phyloP scores from a whole-genome alignment of 2,888 invertebrate species.

The Drosophila nr. perissopoda region DNA sequence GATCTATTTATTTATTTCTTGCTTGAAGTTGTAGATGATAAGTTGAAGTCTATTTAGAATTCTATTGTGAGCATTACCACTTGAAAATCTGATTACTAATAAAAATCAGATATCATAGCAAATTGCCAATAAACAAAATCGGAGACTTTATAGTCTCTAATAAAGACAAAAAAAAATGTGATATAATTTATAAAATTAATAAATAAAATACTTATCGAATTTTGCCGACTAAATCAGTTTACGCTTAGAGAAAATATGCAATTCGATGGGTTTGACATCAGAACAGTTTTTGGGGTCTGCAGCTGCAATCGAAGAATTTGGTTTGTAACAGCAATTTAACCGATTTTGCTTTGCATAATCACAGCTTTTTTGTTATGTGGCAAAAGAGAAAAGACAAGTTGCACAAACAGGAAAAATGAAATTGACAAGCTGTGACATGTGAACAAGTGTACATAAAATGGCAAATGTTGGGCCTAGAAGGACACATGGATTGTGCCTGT shows the following conservation, averaged over 20 bases:
- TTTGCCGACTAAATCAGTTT: neutral
- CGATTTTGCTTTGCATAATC: neutral
- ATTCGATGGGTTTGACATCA: neutral
- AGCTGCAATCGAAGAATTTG: neutral
- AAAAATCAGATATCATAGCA: neutral
- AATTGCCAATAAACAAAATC: neutral
- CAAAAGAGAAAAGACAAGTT: neutral
- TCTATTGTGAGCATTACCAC: neutral
- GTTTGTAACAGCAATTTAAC: neutral
- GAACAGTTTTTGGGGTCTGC: neutral
- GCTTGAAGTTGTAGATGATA: neutral
- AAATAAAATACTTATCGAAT: neutral
- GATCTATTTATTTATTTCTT: no score
- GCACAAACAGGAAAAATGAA: neutral
- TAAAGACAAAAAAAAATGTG: neutral
- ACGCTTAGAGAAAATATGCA: neutral
- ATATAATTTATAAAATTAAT: neutral
- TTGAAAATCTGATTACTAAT: neutral
- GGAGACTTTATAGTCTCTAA: neutral
- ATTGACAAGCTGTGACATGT: constrained; percentile 18
- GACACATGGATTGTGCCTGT: constrained; percentile 21
- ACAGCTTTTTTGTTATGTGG: no score
- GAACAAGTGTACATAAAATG: neutral
- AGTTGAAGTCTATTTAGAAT: neutral
- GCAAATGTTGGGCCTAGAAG: constrained; percentile 17